phyloP scores from a whole-genome alignment of 2,888 invertebrate species.

The Chalcosyrphus nemorum region DNA sequence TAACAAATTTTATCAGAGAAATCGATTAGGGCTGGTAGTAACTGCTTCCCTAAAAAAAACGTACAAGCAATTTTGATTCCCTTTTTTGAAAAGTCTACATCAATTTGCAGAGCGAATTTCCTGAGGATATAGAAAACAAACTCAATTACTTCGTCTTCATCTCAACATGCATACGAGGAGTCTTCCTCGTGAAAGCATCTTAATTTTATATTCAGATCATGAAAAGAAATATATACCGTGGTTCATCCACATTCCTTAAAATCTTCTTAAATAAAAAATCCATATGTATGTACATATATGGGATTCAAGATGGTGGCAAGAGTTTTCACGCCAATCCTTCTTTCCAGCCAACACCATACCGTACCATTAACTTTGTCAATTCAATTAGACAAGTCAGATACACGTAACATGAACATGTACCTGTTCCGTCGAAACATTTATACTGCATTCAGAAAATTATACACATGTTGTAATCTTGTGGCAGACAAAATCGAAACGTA shows the following conservation, averaged over 20 bases:
- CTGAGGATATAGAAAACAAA: constrained; percentile 63
- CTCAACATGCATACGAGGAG: background rate
- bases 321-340: constrained; percentile 6
- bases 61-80: background rate
- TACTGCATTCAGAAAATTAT: constrained; percentile 32
- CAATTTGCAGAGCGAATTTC: constrained; percentile 36
- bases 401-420: constrained; percentile 14
- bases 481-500: constrained; percentile 61
- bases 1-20: background rate
- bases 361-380: constrained; percentile 41
- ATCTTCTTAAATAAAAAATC: background rate
- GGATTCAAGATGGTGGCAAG: constrained; percentile 24
- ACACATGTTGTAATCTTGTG: constrained; percentile 27
- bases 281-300: constrained; percentile 1
- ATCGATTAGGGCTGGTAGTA: constrained; percentile 5
- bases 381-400: constrained; percentile 59
- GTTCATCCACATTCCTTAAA: background rate
- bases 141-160: constrained; percentile 52
- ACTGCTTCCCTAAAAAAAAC: background rate
- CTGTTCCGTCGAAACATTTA: background rate
- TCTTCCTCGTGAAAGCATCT: background rate
- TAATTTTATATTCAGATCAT: constrained; percentile 50
- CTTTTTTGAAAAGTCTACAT: constrained; percentile 11
- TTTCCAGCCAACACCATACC: background rate
- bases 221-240: constrained; percentile 18